Conservation (phyloP, 2,888 invertebrate species). For the Oscheius myriophilus region DNA sequence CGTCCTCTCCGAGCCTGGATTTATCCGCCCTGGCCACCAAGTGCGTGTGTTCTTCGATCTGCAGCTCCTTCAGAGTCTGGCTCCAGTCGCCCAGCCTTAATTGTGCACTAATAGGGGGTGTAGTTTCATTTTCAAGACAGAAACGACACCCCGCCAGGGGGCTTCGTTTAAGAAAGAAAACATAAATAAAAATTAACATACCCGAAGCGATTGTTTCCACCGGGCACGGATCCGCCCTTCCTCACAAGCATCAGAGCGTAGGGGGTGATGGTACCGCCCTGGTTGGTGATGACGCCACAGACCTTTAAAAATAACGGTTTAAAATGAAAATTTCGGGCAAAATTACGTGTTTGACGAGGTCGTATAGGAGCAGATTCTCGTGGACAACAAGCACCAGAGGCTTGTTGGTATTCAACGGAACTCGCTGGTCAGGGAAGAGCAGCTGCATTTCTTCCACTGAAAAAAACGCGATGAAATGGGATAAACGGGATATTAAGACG, state of each 20-base stretch:
- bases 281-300: conserved; percentile 2
- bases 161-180: too few relatives aligned
- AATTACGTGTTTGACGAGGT: conserved; percentile 19
- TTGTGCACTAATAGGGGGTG: too few relatives aligned
- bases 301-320: conserved; percentile 8
- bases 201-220: conserved; percentile 1
- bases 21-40: conserved; percentile 16
- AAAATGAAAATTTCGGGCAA: background rate
- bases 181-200: too few relatives aligned
- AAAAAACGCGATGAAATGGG: too few relatives aligned
- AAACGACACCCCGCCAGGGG: too few relatives aligned
- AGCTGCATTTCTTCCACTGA: conserved; percentile 26
- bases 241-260: conserved; percentile 12
- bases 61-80: conserved; percentile 17
- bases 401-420: background rate
- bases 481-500: too few relatives aligned
- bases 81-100: conserved; percentile 18
- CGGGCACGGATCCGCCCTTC: background rate
- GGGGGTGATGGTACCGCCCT: conserved; percentile 17
- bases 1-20: background rate
- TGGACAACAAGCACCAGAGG: conserved; percentile 3
- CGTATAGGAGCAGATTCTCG: conserved; percentile 23
- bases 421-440: background rate
- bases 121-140: too few relatives aligned
- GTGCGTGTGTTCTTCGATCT: background rate